Conservation (phyloP, 2,888 invertebrate species). For the Caenorhabditis wallacei region DNA sequence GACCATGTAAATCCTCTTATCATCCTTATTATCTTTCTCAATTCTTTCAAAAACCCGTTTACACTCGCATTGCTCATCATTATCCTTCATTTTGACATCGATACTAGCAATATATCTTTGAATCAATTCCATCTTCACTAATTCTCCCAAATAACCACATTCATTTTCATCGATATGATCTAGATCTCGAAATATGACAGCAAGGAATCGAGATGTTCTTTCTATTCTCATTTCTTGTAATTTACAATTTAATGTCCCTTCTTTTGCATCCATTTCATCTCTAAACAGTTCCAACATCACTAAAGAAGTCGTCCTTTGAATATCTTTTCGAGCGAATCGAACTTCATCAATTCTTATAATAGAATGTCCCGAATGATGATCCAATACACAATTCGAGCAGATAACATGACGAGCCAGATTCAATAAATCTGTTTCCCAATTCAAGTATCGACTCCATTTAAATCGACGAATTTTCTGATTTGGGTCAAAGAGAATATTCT, state of each 20-base stretch:
- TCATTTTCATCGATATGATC: not conserved
- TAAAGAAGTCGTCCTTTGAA: not conserved
- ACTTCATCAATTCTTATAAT: not conserved
- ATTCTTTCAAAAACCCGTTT: not conserved
- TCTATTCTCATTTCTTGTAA: not conserved
- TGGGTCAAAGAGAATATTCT: not conserved
- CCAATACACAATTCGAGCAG: not conserved
- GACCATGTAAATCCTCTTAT: too few relatives aligned
- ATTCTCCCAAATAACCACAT: not conserved
- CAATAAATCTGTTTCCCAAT: not conserved
- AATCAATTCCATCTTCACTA: not conserved
- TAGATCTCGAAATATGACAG: not conserved
- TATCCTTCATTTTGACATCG: not conserved
- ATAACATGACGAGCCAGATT: not conserved
- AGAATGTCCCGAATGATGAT: not conserved
- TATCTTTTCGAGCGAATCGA: not conserved
- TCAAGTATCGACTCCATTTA: not conserved
- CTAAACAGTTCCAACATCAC: not conserved
- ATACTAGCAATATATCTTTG: not conserved
- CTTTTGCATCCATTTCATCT: not conserved
- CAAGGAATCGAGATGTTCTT: not conserved
- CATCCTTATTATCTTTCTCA: not conserved
- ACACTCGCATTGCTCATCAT: not conserved
- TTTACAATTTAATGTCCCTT: not conserved
- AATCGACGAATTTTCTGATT: not conserved